Conservation (phyloP, 2,888 invertebrate species). For the Diarsia brunnea region DNA sequence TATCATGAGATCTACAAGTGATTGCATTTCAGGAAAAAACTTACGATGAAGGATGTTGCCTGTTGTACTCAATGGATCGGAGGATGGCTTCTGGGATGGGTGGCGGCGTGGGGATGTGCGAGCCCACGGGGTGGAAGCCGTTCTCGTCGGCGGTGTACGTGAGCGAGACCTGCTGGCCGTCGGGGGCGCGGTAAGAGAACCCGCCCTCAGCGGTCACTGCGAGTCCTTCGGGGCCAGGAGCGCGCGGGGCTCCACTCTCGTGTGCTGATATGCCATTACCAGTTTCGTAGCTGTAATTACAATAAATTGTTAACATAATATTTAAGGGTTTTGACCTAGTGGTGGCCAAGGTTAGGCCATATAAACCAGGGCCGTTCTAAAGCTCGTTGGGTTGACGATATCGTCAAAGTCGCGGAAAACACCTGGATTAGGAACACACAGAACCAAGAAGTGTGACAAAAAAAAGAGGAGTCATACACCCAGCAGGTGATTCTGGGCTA, state of each 20-base stretch:
- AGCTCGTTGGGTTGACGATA: too few relatives aligned
- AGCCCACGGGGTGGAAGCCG: conserved; percentile 91
- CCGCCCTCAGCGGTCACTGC: conserved; percentile 91
- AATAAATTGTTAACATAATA: not conserved
- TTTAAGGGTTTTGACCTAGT: too few relatives aligned
- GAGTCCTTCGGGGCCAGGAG: conserved; percentile 85
- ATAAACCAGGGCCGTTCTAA: too few relatives aligned
- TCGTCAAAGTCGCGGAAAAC: too few relatives aligned
- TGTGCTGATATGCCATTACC: conserved; percentile 91
- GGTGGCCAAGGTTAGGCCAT: too few relatives aligned
- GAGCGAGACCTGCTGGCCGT: conserved; percentile 91
- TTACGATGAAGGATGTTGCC: conserved; percentile 81
- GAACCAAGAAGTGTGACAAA: too few relatives aligned
- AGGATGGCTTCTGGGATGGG: conserved; percentile 90
- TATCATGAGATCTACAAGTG: not conserved
- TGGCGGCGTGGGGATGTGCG: conserved; percentile 90
- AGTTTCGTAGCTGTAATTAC: conserved; percentile 89
- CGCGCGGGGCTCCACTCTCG: conserved; percentile 90
- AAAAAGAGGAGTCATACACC: too few relatives aligned
- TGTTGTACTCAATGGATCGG: conserved; percentile 84
- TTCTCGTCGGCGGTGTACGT: conserved; percentile 93
- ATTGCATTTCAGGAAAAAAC: conserved; percentile 52
- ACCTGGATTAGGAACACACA: too few relatives aligned
- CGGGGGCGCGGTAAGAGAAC: conserved; percentile 92
- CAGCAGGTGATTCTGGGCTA: not conserved